Base-by-base conservation (phyloP, 1,140 invertebrate species). In the Cydia amplana region DNA sequence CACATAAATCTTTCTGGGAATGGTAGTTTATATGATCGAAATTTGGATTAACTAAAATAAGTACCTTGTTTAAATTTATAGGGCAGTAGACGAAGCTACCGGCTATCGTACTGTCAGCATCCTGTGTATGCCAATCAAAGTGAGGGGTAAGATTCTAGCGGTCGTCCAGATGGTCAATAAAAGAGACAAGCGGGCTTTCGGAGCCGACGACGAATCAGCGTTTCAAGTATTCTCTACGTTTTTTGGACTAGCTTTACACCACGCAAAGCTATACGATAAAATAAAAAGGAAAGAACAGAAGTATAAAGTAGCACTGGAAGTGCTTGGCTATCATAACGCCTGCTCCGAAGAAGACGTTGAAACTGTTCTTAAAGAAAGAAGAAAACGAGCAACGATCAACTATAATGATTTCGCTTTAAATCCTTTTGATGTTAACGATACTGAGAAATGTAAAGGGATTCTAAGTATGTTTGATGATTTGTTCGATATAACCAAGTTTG, bases 121-220 rank as follows among this genome's bases (percentile, higher is more conserved):
- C 51, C 93, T 98, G 0, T 97, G 97, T 85, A 97, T 98, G 97
- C 97, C 97, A 0, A 96, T 98, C 67, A 95, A 96, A 86, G 97
- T 97, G 67, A 91, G 96, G 77, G 95, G 95, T 18, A 94, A 93
- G 78, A 94, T 97, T 10, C 96, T 97, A 72, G 97, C 97, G 9
- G 97, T 98, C 1, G 96, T 98, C 4, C 97, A 98, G 92, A 97
- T 98, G 97, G 96, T 97, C 0, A 97, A 97, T 86, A 97, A 97
- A 89, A 90, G 94, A 25, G 89, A 93, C 43, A 95, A 95, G 2
- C 86, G 87, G 25, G 80, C 78, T 20, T 97, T 97, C 85, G 96
- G 94, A 14, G 95, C 94, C 78, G 94, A 95, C 72, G 97, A 98
- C 84, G 96, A 97, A 91, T 95, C 96, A 81, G 95, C 96, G 1